Percentiles rank a stretch among this genome's conserved stretches.
phyloP scores from a whole-genome alignment of 2,888 invertebrate species.

The Cephonodes hylas region DNA sequence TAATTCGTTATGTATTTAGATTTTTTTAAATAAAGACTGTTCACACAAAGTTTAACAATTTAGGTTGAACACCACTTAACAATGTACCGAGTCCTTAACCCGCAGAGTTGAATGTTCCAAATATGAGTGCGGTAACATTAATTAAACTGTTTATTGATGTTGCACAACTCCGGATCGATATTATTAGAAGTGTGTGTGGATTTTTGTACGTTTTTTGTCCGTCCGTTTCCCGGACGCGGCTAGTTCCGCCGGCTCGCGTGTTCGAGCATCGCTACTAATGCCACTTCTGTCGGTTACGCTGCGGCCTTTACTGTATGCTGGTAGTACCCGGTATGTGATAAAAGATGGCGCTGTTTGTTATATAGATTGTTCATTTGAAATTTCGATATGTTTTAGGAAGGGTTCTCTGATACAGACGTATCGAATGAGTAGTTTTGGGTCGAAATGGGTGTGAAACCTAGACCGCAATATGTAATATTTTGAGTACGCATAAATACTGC shows the following conservation, averaged over 20 bases:
- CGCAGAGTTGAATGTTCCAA: slow-evolving; percentile 24
- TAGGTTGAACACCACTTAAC: not conserved
- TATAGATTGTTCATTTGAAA: not conserved
- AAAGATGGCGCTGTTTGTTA: not conserved
- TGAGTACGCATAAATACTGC: too few relatives aligned
- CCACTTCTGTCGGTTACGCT: not conserved
- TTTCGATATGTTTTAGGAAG: too few relatives aligned
- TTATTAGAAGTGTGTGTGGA: slow-evolving; percentile 43
- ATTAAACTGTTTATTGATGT: slow-evolving; percentile 37
- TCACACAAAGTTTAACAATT: not conserved
- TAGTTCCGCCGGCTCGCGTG: slow-evolving; percentile 69
- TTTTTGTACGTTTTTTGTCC: slow-evolving; percentile 47
- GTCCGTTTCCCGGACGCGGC: slow-evolving; percentile 72
- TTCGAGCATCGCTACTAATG: slow-evolving; percentile 8
- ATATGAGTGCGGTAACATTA: slow-evolving; percentile 34
- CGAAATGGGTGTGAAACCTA: too few relatives aligned
- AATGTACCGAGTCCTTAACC: slow-evolving; percentile 23
- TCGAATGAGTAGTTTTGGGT: too few relatives aligned
- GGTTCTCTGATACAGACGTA: too few relatives aligned
- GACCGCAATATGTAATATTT: too few relatives aligned
- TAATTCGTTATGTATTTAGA: too few relatives aligned
- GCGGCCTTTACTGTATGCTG: not conserved
- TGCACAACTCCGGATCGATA: slow-evolving; percentile 58
- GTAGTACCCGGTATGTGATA: too few relatives aligned
- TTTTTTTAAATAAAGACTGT: too few relatives aligned